Evolutionary conservation across 2,888 invertebrate species (phyloP), one percentile per base, ranked within the genome.

Genomic region (Acanthoscelides obtectus): DNA sequence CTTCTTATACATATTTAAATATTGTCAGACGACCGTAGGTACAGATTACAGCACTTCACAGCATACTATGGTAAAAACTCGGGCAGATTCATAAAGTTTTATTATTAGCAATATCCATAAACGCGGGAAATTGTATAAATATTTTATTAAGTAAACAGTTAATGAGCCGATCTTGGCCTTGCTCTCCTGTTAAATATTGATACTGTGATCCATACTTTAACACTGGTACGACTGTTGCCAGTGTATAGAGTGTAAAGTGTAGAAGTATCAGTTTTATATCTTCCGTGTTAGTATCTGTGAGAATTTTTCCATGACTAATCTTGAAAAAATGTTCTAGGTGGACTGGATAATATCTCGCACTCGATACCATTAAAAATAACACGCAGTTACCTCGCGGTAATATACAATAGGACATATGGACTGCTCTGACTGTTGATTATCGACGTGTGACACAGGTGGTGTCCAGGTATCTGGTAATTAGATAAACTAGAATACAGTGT

Each of bases 61-160:
- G 25, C 17, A 3, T 12, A 45, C 45, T 45, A 12, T 45, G 45
- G 45, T 45, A 45, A 45, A 45, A 6, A 45, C 5, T 12, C 17
- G 12, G 12, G 45, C 45, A 12, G 3, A 6, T 22, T 22, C 64
- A 69, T 69, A 64, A 69, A n/a, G n/a, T 69, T 69, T 69, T 69
- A 69, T 45, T 45, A 22, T 65, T 25, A 21, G 69, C 69, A 69
- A 69, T 69, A 69, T 67, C 45, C 70, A 70, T 70, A 70, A 70
- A 70, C 8, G 63, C 8, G 67, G 67, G 45, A 27, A 66, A 22
- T 27, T 70, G 66, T 70, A 66, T 70, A 66, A 66, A 70, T 66
- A 66, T 63, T 45, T 45, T 12, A 12, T 12, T 12, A 45, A 45
- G 45, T 45, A 45, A 45, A 45, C 45, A 45, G 45, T 45, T 45